Evolutionary conservation across 2,888 invertebrate genomes (phyloP).

Genomic region (Phorcus lineatus): DNA sequence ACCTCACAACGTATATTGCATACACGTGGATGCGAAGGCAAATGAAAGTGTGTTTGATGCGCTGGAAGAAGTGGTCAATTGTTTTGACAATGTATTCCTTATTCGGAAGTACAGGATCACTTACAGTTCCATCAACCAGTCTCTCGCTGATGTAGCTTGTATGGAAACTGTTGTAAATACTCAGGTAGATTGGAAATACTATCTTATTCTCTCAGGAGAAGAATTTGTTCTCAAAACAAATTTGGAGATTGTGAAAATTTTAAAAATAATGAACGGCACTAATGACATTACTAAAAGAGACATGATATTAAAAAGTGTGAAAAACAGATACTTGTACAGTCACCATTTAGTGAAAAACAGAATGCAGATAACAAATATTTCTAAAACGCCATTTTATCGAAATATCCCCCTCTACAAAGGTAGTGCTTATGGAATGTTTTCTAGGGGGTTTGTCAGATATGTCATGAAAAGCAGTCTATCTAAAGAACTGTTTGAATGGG

Average conservation of each 20-base stretch:
- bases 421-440: constrained; percentile 49
- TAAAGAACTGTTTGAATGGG: constrained; percentile 34
- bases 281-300: constrained; percentile 53
- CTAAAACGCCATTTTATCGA: not conserved
- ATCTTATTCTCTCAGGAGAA: constrained; percentile 61
- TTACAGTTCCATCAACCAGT: not conserved
- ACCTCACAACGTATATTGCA: constrained; percentile 61
- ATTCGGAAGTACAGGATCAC: constrained; percentile 37
- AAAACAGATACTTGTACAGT: not conserved
- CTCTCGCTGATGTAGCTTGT: constrained; percentile 14
- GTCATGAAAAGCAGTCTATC: constrained; percentile 14
- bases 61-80: constrained; percentile 31
- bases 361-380: not conserved
- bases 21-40: constrained; percentile 58
- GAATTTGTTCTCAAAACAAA: constrained; percentile 65
- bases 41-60: constrained; percentile 16
- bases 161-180: constrained; percentile 19
- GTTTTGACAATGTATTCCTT: constrained; percentile 56
- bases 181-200: constrained; percentile 57
- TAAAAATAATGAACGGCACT: constrained; percentile 58
- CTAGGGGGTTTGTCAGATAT: constrained; percentile 44
- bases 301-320: not conserved
- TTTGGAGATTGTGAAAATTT: too few species aligned
- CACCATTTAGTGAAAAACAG: not conserved
- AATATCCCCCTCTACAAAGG: constrained; percentile 38